Base-by-base conservation (phyloP, 2,113 vertebrate species). In the Talpa occidentalis region DNA sequence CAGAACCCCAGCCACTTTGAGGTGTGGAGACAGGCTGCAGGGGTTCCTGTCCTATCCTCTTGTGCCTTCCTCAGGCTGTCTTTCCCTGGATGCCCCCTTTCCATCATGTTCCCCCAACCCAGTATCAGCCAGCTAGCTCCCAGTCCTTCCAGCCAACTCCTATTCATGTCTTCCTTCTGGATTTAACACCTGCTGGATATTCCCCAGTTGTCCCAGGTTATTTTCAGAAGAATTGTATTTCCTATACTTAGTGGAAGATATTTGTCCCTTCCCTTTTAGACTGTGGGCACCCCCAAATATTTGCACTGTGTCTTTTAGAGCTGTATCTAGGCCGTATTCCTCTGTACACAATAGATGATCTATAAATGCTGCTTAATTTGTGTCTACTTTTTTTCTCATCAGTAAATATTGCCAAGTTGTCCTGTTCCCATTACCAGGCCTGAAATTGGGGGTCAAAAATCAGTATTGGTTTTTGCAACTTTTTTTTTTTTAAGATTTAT, bases 1-100 rank as follows among this genome's bases (percentile, higher is more conserved):
- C 47, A 44, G 12, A 59, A 52, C 21, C 26, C 37, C 60, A 52
- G 28, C 30, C 35, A 1, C 35, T 15, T 1, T 26, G 49, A 2
- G 14, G 15, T 49, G 14, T 4, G 9, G 42, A 24, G n/a, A 35
- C 24, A 49, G 73, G 32, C 0, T 1, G 16, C 37, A 3, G 0
- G 4, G 32, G 1, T 6, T 44, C 74, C 47, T 47, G 4, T 40
- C 24, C 21, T 59, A 35, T 76, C 7, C 6, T 6, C 30, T 37
- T 22, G 28, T 19, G n/a, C 54, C 12, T 84, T 11, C 2, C 22
- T 44, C 30, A 32, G 17, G 14, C 59, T 40, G 60, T 49, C 59
- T 28, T 6, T 35, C 22, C 24, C 72, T 59, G 5, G n/a, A 26
- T 82, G 16, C 42, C 54, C 59, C 17, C 47, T 15, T 2, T 28